phyloP scores from a whole-genome alignment of 2,113 vertebrate genomes.

The Lucifuga dentata region DNA sequence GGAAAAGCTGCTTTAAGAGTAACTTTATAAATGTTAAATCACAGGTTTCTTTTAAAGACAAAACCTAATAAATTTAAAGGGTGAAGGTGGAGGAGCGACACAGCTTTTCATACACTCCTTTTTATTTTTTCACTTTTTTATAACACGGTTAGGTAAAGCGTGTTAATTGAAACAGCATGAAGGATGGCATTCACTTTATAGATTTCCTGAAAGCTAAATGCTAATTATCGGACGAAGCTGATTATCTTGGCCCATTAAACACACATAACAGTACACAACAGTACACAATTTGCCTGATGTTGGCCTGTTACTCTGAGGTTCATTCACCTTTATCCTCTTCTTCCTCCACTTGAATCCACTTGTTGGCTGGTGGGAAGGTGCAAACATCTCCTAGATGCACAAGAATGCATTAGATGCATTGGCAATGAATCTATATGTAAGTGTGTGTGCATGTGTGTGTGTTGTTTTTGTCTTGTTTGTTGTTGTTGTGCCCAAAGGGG shows the following conservation, averaged over 20 bases:
- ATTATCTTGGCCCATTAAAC: slow-evolving; percentile 67
- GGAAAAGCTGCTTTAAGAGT: slow-evolving; percentile 42
- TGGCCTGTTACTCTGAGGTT: slow-evolving; percentile 50
- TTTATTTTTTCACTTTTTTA: slow-evolving; percentile 49
- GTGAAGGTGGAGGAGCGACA: not conserved
- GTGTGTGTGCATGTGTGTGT: slow-evolving; percentile 25
- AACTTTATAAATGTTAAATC: slow-evolving; percentile 50
- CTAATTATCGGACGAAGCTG: slow-evolving; percentile 64
- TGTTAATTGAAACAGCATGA: slow-evolving; percentile 72
- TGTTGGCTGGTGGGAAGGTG: slow-evolving; percentile 13
- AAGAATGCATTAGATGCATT: slow-evolving; percentile 5
- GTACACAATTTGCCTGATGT: slow-evolving; percentile 47
- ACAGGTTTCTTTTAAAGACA: slow-evolving; percentile 53
- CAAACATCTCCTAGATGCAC: slow-evolving; percentile 17
- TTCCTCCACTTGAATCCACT: slow-evolving; percentile 38
- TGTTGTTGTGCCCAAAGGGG: slow-evolving; percentile 47
- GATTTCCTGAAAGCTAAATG: slow-evolving; percentile 73
- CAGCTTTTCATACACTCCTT: slow-evolving; percentile 49
- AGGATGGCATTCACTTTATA: slow-evolving; percentile 66
- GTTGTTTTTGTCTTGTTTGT: slow-evolving; percentile 48
- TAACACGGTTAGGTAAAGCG: slow-evolving; percentile 48
- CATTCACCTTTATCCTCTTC: slow-evolving; percentile 46
- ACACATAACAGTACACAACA: slow-evolving; percentile 48
- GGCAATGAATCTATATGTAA: slow-evolving; percentile 4
- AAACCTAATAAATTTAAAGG: slow-evolving; percentile 56